Percentiles rank a stretch among this genome's conserved stretches.
Conservation (phyloP, 1,140 invertebrate species). For the Octopus sinensis region DNA sequence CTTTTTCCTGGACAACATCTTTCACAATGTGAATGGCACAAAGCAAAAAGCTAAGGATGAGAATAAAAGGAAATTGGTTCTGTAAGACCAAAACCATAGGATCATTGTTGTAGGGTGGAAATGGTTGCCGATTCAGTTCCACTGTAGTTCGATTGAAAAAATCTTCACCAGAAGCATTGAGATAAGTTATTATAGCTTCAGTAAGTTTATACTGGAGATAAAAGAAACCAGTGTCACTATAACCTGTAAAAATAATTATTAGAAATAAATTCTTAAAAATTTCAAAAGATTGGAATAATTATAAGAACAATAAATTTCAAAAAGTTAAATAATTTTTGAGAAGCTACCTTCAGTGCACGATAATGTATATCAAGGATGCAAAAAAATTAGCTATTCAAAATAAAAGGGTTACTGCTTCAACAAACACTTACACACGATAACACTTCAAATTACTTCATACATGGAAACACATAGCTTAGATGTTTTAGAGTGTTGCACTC, state of each 20-base stretch:
- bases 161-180: conserved; percentile 14
- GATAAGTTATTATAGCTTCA: conserved; percentile 60
- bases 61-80: conserved; percentile 61
- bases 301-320: conserved; percentile 18
- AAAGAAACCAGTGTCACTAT: conserved; percentile 69
- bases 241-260: conserved; percentile 61
- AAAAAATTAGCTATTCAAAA: too few relatives aligned
- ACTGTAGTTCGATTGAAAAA: conserved; percentile 30
- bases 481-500: too few relatives aligned
- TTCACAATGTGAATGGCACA: conserved; percentile 49
- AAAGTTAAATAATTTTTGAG: too few relatives aligned
- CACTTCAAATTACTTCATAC: too few relatives aligned
- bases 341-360: too few relatives aligned
- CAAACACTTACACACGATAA: too few relatives aligned
- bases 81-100: conserved; percentile 57
- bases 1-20: conserved; percentile 55
- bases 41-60: conserved; percentile 70
- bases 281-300: conserved; percentile 15
- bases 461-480: too few relatives aligned
- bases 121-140: conserved; percentile 61
- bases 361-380: too few relatives aligned
- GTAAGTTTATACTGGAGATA: conserved; percentile 68
- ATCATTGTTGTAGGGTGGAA: conserved; percentile 53
- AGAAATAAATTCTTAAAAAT: conserved; percentile 17
- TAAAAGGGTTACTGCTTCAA: too few relatives aligned